Evolutionary conservation across 1,140 invertebrate species (phyloP).

Genomic region (Odontomachus brunneus): DNA sequence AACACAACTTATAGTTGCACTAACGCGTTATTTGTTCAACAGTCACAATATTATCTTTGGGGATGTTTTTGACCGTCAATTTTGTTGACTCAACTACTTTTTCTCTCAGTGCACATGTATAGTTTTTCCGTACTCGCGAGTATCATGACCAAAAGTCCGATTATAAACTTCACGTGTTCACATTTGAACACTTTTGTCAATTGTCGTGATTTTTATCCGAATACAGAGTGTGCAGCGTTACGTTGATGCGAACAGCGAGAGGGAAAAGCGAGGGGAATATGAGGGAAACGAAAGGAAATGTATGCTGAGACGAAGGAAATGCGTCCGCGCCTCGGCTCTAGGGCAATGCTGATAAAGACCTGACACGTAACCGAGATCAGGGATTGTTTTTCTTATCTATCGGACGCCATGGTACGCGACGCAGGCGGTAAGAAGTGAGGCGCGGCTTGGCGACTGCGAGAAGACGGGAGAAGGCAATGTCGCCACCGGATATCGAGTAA

Average conservation of each 20-base stretch:
- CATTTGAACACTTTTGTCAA: neutral
- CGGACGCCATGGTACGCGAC: conserved; percentile 53
- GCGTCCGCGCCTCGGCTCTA: conserved; percentile 39
- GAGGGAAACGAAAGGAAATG: conserved; percentile 12
- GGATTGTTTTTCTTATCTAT: conserved; percentile 70
- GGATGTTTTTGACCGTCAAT: too few species aligned
- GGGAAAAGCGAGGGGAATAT: neutral
- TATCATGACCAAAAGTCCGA: neutral
- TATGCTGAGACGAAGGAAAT: conserved; percentile 41
- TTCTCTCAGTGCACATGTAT: too few species aligned
- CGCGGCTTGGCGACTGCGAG: conserved; percentile 21
- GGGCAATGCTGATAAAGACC: conserved; percentile 63
- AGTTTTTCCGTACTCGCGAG: too few species aligned
- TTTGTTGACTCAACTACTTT: too few species aligned
- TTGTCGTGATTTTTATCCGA: neutral
- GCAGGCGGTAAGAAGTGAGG: conserved; percentile 46
- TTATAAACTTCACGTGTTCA: neutral
- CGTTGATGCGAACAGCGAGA: neutral
- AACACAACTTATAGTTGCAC: too few species aligned
- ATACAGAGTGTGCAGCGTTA: neutral
- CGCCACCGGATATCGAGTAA: conserved; percentile 66
- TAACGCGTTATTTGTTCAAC: too few species aligned
- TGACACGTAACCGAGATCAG: conserved; percentile 65
- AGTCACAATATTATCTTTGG: too few species aligned
- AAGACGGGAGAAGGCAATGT: conserved; percentile 47